These are phyloP conservation scores for Sorex araneus DNA, from an alignment of 2,113 vertebrate genomes.

Conservation along the genomic window DNA sequence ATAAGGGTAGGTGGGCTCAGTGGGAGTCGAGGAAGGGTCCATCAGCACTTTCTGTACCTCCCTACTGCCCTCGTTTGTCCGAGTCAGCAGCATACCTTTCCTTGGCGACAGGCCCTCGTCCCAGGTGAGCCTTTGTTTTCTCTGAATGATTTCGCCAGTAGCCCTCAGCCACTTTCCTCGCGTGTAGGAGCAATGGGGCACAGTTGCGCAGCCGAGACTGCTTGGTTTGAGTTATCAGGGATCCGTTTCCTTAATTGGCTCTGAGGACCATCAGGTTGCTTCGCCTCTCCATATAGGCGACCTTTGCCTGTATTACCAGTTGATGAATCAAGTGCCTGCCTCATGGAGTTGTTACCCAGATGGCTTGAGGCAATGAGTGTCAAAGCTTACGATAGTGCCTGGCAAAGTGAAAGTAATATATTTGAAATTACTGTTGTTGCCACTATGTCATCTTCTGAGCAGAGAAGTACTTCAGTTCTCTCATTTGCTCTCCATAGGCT, in stretches of 20 bases:
- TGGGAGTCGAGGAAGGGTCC: not conserved
- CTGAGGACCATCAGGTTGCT: not conserved
- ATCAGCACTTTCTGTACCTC: not conserved
- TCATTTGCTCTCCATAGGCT: not conserved
- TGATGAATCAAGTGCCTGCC: not conserved
- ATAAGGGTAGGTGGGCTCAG: constrained; percentile 87
- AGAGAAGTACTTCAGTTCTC: not conserved
- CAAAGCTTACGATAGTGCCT: not conserved
- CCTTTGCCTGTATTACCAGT: not conserved
- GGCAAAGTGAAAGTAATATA: not conserved
- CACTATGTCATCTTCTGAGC: not conserved
- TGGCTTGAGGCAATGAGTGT: not conserved
- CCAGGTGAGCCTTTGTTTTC: not conserved
- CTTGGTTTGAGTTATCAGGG: not conserved
- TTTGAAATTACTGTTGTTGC: not conserved
- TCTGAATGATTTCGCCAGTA: not conserved
- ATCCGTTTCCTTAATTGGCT: not conserved
- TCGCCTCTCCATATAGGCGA: not conserved
- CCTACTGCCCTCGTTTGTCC: not conserved
- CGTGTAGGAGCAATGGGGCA: not conserved
- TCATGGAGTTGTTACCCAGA: not conserved
- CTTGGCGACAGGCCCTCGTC: not conserved
- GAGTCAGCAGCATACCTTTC: not conserved
- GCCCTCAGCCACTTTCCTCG: not conserved
- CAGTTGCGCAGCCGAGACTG: not conserved